Base-by-base conservation (phyloP, 2,888 invertebrate species). In the Agrenia bidenticulata region DNA sequence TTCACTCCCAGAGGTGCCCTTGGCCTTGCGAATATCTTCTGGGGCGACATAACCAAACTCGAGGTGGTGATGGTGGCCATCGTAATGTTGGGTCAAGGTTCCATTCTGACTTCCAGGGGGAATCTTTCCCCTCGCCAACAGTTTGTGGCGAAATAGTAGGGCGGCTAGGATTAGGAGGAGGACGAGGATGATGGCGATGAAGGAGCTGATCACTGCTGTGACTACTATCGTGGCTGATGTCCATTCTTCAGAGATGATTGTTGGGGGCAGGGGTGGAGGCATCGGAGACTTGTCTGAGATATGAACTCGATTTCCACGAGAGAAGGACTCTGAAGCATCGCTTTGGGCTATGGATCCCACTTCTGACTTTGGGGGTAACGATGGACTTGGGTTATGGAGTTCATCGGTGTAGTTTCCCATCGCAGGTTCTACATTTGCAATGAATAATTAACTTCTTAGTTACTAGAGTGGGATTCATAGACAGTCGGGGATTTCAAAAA, bases 181-280 rank as follows among this genome's bases (percentile, higher is more conserved):
- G 53, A 76, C 76, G 32, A 73, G 66, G 54, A 76, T 65, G 41
- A 76, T 75, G n/a, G 76, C 74, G 24, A 76, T 74, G 66, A 76
- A 76, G 26, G 76, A 76, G 63, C 72, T 72, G 65, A 74, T 72
- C 55, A 76, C 73, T 9, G 76, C 73, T 21, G 76, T 76, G 27
- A 76, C 66, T 19, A 76, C 73, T 19, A 76, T 73, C 61, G 76
- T 73, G 54, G 73, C 67, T 1, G 74, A 73, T 51, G 72, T 73
- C 76, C 76, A 76, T 64, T 76, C 76, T 51, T 68, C 68, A 5
- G 55, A 55, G 26, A 55, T 37, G 4, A 32, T 55, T 13, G 32
- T 55, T 7, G 55, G 32, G 51, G 26, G 24, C n/a, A 5, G 51
- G 21, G 55, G 55, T 9, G 2, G 27, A 23, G 37, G 27, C 2